A percentile compares a stretch with the other conserved stretches of the same genome.
Conservation (phyloP, 2,113 vertebrate species). For the Calonectris borealis region DNA sequence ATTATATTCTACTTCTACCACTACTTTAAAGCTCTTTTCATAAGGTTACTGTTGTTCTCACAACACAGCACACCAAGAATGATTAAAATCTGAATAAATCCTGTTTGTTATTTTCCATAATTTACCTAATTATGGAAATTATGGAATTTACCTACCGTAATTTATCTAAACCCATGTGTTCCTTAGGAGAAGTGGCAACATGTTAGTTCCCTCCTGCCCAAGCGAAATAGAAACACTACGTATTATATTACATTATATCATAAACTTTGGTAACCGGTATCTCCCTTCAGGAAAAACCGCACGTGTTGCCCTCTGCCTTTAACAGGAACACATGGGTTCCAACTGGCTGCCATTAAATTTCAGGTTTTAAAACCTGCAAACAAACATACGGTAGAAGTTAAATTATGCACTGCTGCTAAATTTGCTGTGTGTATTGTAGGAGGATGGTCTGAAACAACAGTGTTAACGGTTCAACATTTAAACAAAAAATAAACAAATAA, state of each 20-base stretch:
- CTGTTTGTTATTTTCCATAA: not conserved
- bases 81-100: not conserved
- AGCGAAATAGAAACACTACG: not conserved
- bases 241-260: not conserved
- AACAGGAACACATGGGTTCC: not conserved
- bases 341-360: not conserved
- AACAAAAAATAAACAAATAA: not conserved
- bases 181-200: not conserved
- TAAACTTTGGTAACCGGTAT: not conserved
- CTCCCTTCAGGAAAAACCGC: not conserved
- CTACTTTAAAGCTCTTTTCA: not conserved
- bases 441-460: not conserved
- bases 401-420: not conserved
- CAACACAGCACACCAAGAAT: not conserved
- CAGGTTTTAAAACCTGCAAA: constrained; percentile 44
- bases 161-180: not conserved
- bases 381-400: not conserved
- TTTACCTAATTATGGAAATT: not conserved
- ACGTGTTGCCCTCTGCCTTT: not conserved
- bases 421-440: not conserved
- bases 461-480: not conserved
- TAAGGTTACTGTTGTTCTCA: not conserved
- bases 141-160: no score
- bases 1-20: not conserved
- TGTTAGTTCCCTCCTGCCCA: not conserved